These are phyloP conservation scores for Salvelinus namaycush DNA, from an alignment of 2,113 vertebrate species.

Conservation along the genomic window DNA sequence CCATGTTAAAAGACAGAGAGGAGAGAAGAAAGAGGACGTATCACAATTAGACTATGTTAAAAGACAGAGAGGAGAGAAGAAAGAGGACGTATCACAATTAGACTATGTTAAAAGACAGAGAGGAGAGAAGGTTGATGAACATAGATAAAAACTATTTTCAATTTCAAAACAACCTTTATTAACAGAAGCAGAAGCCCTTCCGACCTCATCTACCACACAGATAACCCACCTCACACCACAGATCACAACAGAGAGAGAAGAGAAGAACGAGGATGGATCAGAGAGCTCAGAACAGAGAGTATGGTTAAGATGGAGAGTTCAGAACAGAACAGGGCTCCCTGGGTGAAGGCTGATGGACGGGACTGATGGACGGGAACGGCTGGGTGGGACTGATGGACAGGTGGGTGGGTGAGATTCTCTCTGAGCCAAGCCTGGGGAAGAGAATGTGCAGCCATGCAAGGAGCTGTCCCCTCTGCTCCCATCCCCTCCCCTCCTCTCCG, in stretches of 20 bases:
- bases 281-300: too few species aligned
- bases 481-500: background rate
- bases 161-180: too few species aligned
- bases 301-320: too few species aligned
- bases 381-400: too few species aligned
- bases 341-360: too few species aligned
- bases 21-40: background rate
- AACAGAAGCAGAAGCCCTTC: too few species aligned
- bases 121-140: background rate
- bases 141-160: background rate
- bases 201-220: too few species aligned
- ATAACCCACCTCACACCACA: too few species aligned
- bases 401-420: constrained; percentile 15
- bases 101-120: background rate
- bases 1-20: background rate
- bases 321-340: too few species aligned
- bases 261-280: too few species aligned
- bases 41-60: background rate
- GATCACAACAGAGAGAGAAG: too few species aligned
- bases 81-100: background rate
- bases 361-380: too few species aligned
- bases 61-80: background rate
- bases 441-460: constrained; percentile 33
- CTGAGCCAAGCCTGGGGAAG: constrained; percentile 4
- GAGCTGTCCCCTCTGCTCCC: background rate